Evolutionary conservation across 2,888 invertebrate species (phyloP).

Genomic region (Pandemis heparana): DNA sequence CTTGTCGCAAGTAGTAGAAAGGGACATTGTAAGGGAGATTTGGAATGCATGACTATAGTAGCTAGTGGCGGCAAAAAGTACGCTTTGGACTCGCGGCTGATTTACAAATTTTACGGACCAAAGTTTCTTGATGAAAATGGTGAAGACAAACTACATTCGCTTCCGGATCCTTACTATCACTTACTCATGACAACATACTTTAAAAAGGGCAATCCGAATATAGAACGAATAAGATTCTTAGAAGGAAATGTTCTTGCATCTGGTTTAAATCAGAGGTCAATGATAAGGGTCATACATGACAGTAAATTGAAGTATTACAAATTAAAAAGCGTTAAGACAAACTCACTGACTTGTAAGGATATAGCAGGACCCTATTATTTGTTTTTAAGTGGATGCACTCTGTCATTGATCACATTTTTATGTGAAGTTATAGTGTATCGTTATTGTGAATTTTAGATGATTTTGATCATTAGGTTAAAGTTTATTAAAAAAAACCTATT

Average conservation of each 20-base stretch:
- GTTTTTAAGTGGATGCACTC: constrained; percentile 33
- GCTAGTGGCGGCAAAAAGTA: constrained; percentile 11
- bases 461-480: neutral
- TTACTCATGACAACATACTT: constrained; percentile 28
- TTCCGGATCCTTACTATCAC: neutral
- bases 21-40: neutral
- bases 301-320: constrained; percentile 27
- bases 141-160: constrained; percentile 19
- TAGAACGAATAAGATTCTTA: constrained; percentile 37
- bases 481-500: neutral
- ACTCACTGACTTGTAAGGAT: constrained; percentile 18
- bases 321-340: neutral
- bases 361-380: constrained; percentile 39
- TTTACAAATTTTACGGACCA: constrained; percentile 20
- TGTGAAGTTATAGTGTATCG: constrained; percentile 23
- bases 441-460: neutral
- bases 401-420: constrained; percentile 32
- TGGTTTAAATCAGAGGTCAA: constrained; percentile 26
- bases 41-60: constrained; percentile 20
- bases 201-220: constrained; percentile 43
- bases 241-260: constrained; percentile 31
- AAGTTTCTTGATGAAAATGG: constrained; percentile 14
- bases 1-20: constrained; percentile 1
- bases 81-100: constrained; percentile 8
- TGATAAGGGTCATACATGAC: constrained; percentile 16